phyloP scores from a whole-genome alignment of 2,888 invertebrate species.

The Geophilus truncorum region DNA sequence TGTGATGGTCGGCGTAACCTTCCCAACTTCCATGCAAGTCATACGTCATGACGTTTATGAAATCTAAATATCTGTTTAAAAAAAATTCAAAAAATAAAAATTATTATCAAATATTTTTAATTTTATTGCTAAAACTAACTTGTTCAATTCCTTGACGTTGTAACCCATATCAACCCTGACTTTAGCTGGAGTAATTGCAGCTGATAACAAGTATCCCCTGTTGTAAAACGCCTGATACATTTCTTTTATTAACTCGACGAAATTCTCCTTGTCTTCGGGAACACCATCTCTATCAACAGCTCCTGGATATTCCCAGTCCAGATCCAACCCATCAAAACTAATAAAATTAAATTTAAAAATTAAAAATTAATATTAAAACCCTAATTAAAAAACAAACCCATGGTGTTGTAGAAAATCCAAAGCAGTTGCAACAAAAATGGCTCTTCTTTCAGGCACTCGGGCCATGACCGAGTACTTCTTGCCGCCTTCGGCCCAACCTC shows the following conservation, averaged over 20 bases:
- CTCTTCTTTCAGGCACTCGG: conserved; percentile 41
- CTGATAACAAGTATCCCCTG: conserved; percentile 64
- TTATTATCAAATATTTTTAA: background rate
- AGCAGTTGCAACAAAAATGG: conserved; percentile 46
- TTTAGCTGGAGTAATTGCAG: conserved; percentile 83
- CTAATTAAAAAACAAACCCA: conserved; percentile 36
- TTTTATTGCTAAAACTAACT: conserved; percentile 43
- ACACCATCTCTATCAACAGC: conserved; percentile 52
- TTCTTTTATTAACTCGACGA: conserved; percentile 61
- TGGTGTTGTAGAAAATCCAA: conserved; percentile 44
- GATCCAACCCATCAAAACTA: conserved; percentile 47
- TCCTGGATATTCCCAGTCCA: conserved; percentile 50
- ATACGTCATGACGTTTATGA: conserved; percentile 87
- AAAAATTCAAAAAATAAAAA: background rate
- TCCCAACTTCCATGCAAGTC: conserved; percentile 92
- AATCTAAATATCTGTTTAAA: conserved; percentile 60
- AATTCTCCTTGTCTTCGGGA: conserved; percentile 68
- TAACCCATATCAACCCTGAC: conserved; percentile 80
- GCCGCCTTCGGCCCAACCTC: conserved; percentile 40
- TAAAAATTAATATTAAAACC: background rate
- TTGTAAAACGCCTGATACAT: conserved; percentile 59
- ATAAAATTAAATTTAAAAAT: background rate
- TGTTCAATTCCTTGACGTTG: conserved; percentile 64
- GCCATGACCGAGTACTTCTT: conserved; percentile 42
- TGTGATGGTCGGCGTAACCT: conserved; percentile 82